Conservation (phyloP, 1,140 invertebrate genomes). For the Spodoptera frugiperda region DNA sequence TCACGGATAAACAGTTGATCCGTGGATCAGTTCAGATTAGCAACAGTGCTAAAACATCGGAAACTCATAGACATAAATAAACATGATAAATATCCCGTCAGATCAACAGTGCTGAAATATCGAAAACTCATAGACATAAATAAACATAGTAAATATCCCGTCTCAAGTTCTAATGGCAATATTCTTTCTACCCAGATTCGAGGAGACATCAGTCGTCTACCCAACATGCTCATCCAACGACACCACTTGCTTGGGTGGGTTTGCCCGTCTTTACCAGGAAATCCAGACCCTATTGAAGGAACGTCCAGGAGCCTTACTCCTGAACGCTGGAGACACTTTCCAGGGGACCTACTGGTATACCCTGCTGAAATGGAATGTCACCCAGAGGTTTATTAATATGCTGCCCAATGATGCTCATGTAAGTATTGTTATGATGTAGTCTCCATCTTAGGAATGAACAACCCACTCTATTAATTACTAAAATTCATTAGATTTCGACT, state of each 20-base stretch:
- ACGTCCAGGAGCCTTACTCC: slow-evolving; percentile 87
- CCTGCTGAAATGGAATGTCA: slow-evolving; percentile 89
- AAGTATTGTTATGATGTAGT: slow-evolving; percentile 66
- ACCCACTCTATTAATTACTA: too few species aligned
- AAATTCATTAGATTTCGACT: too few species aligned
- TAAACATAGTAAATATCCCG: too few species aligned
- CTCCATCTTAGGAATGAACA: too few species aligned
- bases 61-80: too few species aligned
- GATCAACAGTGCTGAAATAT: too few species aligned
- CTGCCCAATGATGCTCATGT: slow-evolving; percentile 91
- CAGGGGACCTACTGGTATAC: slow-evolving; percentile 93
- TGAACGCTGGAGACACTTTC: slow-evolving; percentile 92
- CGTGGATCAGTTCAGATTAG: too few species aligned
- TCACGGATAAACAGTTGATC: too few species aligned
- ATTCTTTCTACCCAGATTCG: slow-evolving; percentile 58
- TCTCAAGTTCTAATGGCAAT: not conserved
- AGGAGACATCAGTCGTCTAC: slow-evolving; percentile 65
- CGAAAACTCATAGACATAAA: too few species aligned
- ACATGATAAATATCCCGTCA: too few species aligned
- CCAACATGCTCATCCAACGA: slow-evolving; percentile 73
- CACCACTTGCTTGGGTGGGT: slow-evolving; percentile 88
- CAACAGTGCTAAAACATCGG: too few species aligned
- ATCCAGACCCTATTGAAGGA: slow-evolving; percentile 85
- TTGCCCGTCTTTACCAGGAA: slow-evolving; percentile 87
- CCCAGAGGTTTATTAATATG: slow-evolving; percentile 90